phyloP scores from a whole-genome alignment of 2,888 invertebrate genomes.

The Philereme transversata region DNA sequence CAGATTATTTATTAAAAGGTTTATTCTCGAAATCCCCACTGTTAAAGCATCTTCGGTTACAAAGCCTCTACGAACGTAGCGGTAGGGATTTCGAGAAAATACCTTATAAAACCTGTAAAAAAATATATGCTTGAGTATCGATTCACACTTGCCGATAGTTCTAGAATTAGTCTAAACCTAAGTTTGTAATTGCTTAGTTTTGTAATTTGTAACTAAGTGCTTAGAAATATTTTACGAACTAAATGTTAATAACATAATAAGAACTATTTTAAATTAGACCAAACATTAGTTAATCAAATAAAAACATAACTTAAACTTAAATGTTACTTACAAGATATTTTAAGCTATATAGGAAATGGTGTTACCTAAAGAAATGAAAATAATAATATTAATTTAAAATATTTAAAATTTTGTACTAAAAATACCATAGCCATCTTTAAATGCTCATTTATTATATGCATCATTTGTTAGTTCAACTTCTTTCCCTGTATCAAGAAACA shows the following conservation, averaged over 20 bases:
- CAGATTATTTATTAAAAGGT: too few species aligned
- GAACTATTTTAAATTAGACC: neutral
- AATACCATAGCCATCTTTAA: neutral
- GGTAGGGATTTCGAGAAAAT: too few species aligned
- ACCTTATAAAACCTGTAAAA: too few species aligned
- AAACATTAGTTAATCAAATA: neutral
- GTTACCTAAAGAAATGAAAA: slow-evolving; percentile 1
- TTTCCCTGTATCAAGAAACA: neutral
- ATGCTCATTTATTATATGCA: neutral
- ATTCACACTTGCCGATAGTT: too few species aligned
- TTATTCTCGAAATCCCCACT: too few species aligned
- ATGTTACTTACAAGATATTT: slow-evolving; percentile 1
- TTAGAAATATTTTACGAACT: neutral
- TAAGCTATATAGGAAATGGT: neutral
- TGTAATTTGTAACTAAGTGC: neutral
- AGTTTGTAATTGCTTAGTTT: too few species aligned
- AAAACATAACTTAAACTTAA: slow-evolving; percentile 2
- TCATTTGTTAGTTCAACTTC: neutral
- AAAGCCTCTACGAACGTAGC: too few species aligned
- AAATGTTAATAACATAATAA: neutral
- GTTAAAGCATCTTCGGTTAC: too few species aligned
- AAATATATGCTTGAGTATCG: too few species aligned
- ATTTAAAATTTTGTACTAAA: neutral
- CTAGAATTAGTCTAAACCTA: too few species aligned
- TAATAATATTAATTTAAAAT: neutral